A percentile compares a stretch with the other conserved stretches of the same genome.
Conservation (phyloP, 2,888 invertebrate species). For the Eristalinus aeneus region DNA sequence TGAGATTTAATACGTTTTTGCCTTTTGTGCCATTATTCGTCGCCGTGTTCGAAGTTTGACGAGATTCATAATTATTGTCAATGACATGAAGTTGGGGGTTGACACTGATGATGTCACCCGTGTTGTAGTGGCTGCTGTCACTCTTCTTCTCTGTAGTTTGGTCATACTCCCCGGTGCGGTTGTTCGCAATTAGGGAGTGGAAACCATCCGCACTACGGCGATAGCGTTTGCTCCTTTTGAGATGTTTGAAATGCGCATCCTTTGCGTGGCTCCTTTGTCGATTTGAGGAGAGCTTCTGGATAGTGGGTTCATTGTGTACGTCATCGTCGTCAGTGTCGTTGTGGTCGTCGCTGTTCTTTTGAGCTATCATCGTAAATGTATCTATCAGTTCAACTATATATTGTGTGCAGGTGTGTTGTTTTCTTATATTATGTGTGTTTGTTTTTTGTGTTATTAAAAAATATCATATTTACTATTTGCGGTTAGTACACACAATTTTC, state of each 20-base stretch:
- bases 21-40: slow-evolving; percentile 73
- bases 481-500: slow-evolving; percentile 51
- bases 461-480: background rate
- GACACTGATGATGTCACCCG: slow-evolving; percentile 45
- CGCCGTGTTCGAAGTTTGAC: slow-evolving; percentile 66
- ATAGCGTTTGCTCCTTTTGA: slow-evolving; percentile 72
- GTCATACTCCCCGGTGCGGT: slow-evolving; percentile 42
- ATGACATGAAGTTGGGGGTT: slow-evolving; percentile 29
- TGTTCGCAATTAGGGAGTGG: slow-evolving; percentile 56
- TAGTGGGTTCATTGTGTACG: background rate
- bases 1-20: slow-evolving; percentile 77
- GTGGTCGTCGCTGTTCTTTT: slow-evolving; percentile 1
- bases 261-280: slow-evolving; percentile 25
- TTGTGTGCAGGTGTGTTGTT: slow-evolving; percentile 28
- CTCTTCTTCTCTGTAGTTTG: slow-evolving; percentile 36
- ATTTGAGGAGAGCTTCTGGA: slow-evolving; percentile 49
- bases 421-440: slow-evolving; percentile 26
- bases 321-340: slow-evolving; percentile 2
- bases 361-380: slow-evolving; percentile 54
- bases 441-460: slow-evolving; percentile 36
- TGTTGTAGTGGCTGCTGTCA: slow-evolving; percentile 8
- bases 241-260: slow-evolving; percentile 36
- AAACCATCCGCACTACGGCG: slow-evolving; percentile 76
- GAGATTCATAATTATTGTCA: slow-evolving; percentile 70
- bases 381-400: slow-evolving; percentile 56